phyloP scores from a whole-genome alignment of 2,113 vertebrate genomes.

The Rutilus rutilus region DNA sequence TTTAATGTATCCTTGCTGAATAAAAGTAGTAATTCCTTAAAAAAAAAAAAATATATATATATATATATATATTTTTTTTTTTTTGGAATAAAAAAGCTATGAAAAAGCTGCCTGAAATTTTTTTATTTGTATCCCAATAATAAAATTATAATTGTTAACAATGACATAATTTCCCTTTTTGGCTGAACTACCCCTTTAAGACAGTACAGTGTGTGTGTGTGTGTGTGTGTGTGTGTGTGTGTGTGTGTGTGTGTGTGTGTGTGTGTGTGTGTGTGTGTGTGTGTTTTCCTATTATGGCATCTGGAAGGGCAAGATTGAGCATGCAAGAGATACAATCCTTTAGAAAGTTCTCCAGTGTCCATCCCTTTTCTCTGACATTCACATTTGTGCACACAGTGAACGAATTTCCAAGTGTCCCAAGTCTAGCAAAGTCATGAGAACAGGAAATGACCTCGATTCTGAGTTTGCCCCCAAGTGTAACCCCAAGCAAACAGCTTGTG shows the following conservation, averaged over 20 bases:
- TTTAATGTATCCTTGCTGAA: background rate
- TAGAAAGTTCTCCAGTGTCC: slow-evolving; percentile 10
- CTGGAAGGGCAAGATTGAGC: slow-evolving; percentile 25
- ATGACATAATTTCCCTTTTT: background rate
- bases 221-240: background rate
- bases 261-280: background rate
- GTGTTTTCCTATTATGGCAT: slow-evolving; percentile 4
- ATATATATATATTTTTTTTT: no score
- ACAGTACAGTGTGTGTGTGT: background rate
- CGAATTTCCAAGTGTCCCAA: slow-evolving; percentile 11
- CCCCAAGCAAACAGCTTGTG: slow-evolving; percentile 39
- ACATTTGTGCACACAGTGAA: slow-evolving; percentile 17
- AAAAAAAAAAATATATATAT: no score
- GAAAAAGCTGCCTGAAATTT: background rate
- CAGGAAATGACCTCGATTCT: slow-evolving; percentile 51
- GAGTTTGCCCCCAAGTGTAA: slow-evolving; percentile 39
- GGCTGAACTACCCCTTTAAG: background rate
- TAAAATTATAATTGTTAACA: background rate
- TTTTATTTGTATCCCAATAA: background rate
- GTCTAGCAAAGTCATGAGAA: slow-evolving; percentile 55
- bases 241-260: background rate
- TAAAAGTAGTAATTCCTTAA: no score
- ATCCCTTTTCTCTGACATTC: background rate
- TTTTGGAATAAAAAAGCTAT: no score
- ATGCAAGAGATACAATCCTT: slow-evolving; percentile 6